Evolutionary conservation across 2,888 invertebrate genomes (phyloP).

Genomic region (Luperina nickerlii): DNA sequence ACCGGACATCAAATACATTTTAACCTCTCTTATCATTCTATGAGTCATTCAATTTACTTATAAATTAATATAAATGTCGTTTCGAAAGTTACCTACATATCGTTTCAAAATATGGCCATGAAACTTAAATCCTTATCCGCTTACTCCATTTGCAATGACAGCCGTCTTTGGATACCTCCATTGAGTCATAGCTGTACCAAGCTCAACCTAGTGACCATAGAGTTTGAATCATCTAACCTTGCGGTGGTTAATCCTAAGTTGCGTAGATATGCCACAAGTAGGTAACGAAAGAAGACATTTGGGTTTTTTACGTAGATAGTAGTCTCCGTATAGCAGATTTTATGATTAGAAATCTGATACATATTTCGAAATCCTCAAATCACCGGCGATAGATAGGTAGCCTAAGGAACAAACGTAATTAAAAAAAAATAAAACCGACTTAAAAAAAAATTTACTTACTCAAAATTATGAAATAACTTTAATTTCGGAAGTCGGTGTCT

Average conservation of each 20-base stretch:
- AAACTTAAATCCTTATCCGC: constrained; percentile 38
- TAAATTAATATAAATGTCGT: constrained; percentile 28
- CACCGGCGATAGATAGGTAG: background rate
- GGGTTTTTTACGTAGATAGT: constrained; percentile 34
- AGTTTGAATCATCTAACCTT: constrained; percentile 17
- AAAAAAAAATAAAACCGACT: no score
- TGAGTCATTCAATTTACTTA: constrained; percentile 12
- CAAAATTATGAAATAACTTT: no score
- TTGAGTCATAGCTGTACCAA: constrained; percentile 28
- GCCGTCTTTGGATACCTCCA: background rate
- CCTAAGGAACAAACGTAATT: background rate
- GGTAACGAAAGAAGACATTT: background rate
- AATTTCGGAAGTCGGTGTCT: no score
- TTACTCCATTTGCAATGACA: constrained; percentile 24
- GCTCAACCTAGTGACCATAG: background rate
- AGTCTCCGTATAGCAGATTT: background rate
- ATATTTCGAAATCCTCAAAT: constrained; percentile 14
- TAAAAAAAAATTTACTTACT: no score
- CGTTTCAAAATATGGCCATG: constrained; percentile 43
- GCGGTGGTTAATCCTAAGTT: constrained; percentile 5
- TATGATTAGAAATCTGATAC: background rate
- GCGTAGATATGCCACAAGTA: constrained; percentile 1
- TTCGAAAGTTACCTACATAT: constrained; percentile 10
- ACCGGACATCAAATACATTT: constrained; percentile 12
- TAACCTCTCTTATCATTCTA: constrained; percentile 16